Base-by-base conservation (phyloP, 2,797 vertebrate genomes). In the Bradypus variegatus region DNA sequence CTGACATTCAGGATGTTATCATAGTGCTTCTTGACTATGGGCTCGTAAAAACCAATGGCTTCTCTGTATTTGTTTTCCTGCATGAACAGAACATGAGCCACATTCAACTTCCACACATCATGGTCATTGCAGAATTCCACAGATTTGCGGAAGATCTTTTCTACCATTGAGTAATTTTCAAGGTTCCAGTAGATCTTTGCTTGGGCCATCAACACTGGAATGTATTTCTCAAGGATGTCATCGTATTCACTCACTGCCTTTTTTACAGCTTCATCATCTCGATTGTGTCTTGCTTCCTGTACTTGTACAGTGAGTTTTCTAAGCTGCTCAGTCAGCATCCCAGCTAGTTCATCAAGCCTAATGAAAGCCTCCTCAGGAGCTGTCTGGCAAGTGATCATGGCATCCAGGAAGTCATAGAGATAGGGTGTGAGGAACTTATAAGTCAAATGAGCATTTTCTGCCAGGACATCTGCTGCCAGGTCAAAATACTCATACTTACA, bases 151-250 rank as follows among this genome's bases (percentile, higher is more conserved):
- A 99, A 99, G 80, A 99, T 98, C 97, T 99, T 99, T 96, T 99
- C 99, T 96, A 99, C 98, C 98, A 98, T 98, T 58, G 97, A 94
- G 92, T 99, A 99, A 96, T 99, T 99, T 95, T 99, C 99, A 88
- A 98, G 97, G 96, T 99, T 99, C 99, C 99, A 99, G 96, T 99
- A 99, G 97, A 99, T 99, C 96, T 98, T 99, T 27, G 99, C 98
- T 96, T 99, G 98, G 31, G 98, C 98, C 99, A 99, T 99, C 91
- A 99, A 96, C 65, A 99, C 98, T 4, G 98, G 98, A 18, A 99
- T 96, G 73, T 99, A 99, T 98, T 98, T 99, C 94, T 99, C 98
- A 91, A 98, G 96, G 89, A 98, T 97, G 69, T 98, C 97, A 86
- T 99, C 98, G 21, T 98, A 99, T 6, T 99, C 98, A 85, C 97